Conservation (phyloP, 2,888 invertebrate genomes). For the Cheilosia vernalis region DNA sequence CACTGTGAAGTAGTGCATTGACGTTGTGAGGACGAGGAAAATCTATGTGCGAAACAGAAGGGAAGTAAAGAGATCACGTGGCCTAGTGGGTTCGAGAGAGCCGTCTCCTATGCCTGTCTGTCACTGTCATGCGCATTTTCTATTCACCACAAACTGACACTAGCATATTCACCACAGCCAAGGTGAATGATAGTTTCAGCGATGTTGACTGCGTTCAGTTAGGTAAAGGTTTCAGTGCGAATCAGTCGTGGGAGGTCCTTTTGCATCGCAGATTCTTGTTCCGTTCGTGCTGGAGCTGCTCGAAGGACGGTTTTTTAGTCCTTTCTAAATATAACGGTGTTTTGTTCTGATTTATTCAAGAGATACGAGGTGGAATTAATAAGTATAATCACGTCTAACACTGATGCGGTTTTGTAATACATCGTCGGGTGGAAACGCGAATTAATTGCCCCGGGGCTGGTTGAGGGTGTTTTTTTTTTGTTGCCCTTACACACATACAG, state of each 20-base stretch:
- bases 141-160: conserved; percentile 43
- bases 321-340: conserved; percentile 1
- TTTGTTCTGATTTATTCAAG: conserved; percentile 6
- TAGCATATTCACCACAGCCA: conserved; percentile 38
- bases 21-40: neutral
- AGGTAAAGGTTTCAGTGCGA: conserved; percentile 54
- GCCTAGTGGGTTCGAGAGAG: neutral
- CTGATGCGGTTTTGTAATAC: conserved; percentile 41
- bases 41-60: conserved; percentile 2
- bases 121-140: conserved; percentile 53
- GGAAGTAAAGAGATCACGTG: conserved; percentile 34
- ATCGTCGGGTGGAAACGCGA: conserved; percentile 23
- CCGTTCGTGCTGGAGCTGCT: conserved; percentile 13
- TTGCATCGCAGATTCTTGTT: conserved; percentile 4
- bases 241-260: conserved; percentile 48
- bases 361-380: conserved; percentile 17
- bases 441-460: conserved; percentile 33
- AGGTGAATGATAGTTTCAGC: conserved; percentile 1
- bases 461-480: neutral
- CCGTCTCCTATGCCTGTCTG: neutral
- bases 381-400: conserved; percentile 45
- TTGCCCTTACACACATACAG: neutral
- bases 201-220: conserved; percentile 52
- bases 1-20: conserved; percentile 21
- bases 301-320: conserved; percentile 25